Evolutionary conservation across 2,888 invertebrate genomes (phyloP).

Genomic region (Stenotaenia linearis): DNA sequence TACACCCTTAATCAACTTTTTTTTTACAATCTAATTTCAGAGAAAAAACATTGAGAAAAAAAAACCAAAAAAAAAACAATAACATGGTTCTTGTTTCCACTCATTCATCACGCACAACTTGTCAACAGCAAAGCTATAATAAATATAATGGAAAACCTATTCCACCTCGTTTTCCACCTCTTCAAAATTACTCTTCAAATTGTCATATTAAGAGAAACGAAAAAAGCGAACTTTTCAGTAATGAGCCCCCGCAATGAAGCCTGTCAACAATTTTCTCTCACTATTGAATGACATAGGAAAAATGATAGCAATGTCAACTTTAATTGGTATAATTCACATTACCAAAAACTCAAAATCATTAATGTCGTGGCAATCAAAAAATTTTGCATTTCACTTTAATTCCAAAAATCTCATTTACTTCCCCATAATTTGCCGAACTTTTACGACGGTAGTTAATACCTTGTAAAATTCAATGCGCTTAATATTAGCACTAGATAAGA

Average conservation of each 20-base stretch:
- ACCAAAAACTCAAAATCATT: not conserved
- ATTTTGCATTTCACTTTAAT: not conserved
- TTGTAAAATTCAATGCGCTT: conserved; percentile 16
- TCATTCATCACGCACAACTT: conserved; percentile 1
- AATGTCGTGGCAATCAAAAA: not conserved
- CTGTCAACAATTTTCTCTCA: conserved; percentile 1
- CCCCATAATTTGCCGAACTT: not conserved
- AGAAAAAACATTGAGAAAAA: not conserved
- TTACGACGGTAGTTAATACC: conserved; percentile 6
- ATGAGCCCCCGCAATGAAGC: not conserved
- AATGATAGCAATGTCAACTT: not conserved
- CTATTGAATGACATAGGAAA: conserved; percentile 1
- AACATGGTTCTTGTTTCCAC: not conserved
- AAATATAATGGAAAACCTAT: conserved; percentile 15
- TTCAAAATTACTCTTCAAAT: conserved; percentile 12
- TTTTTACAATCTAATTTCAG: too few relatives aligned
- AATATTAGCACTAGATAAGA: not conserved
- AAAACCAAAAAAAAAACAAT: not conserved
- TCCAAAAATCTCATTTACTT: not conserved
- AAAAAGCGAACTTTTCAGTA: conserved; percentile 1
- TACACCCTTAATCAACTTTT: not conserved
- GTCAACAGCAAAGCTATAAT: not conserved
- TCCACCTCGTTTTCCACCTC: not conserved
- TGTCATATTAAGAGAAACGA: not conserved
- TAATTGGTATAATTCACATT: not conserved